Evolutionary conservation across 2,888 invertebrate species (phyloP).

Genomic region (Apotomis betuletana): DNA sequence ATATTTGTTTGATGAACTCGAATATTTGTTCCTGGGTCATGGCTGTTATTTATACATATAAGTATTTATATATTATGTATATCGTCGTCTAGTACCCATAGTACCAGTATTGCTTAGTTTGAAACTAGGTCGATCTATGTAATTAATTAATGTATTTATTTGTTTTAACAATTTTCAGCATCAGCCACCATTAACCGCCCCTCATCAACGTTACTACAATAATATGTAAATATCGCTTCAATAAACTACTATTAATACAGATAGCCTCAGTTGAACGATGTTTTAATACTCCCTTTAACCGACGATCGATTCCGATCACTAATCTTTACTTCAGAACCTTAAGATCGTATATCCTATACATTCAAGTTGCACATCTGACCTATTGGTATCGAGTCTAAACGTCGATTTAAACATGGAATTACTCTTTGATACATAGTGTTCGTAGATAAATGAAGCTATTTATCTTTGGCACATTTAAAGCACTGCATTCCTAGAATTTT

Average conservation of each 20-base stretch:
- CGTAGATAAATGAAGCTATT: conserved; percentile 64
- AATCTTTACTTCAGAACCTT: conserved; percentile 7
- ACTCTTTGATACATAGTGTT: conserved; percentile 50
- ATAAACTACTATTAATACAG: conserved; percentile 19
- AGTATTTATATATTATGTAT: too few relatives aligned
- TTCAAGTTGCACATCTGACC: neutral
- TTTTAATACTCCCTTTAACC: conserved; percentile 18
- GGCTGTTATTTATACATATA: too few relatives aligned
- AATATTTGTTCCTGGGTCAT: too few relatives aligned
- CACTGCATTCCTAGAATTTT: conserved; percentile 31
- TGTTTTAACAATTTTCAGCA: too few relatives aligned
- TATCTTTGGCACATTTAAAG: conserved; percentile 58
- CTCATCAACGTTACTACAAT: neutral
- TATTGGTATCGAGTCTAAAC: neutral
- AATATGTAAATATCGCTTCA: conserved; percentile 23
- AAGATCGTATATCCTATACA: neutral
- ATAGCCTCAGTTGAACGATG: conserved; percentile 22
- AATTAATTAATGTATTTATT: too few relatives aligned
- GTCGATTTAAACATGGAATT: conserved; percentile 30
- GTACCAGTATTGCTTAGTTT: too few relatives aligned
- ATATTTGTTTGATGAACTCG: too few relatives aligned
- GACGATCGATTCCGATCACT: conserved; percentile 10
- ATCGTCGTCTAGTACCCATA: too few relatives aligned
- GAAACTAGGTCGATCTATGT: too few relatives aligned
- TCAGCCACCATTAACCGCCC: neutral